These are phyloP conservation scores for Anthoscopus minutus DNA, from an alignment of 2,113 vertebrate genomes.

Conservation along the genomic window DNA sequence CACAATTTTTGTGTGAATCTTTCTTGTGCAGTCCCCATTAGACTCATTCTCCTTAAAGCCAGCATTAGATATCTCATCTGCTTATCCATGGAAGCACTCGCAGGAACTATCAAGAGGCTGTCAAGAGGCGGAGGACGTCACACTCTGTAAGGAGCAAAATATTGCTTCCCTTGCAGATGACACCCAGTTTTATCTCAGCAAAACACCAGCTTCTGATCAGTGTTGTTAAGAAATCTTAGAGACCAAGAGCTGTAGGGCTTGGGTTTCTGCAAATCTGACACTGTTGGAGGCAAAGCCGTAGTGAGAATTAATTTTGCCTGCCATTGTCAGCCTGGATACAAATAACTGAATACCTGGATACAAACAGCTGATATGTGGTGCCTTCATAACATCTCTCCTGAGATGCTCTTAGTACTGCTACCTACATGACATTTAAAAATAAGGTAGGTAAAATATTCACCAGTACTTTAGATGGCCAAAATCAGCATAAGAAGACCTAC, in stretches of 20 bases:
- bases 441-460: neutral
- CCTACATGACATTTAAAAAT: neutral
- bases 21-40: neutral
- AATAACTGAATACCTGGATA: neutral
- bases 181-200: slow-evolving; percentile 59
- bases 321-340: neutral
- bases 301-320: slow-evolving; percentile 39
- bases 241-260: neutral
- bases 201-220: slow-evolving; percentile 51
- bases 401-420: neutral
- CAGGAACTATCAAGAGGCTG: slow-evolving; percentile 30
- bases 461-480: neutral
- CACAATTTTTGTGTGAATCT: neutral
- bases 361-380: neutral
- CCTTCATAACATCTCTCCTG: neutral
- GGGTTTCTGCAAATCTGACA: slow-evolving; percentile 34
- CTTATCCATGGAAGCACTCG: slow-evolving; percentile 38
- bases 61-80: neutral
- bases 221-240: slow-evolving; percentile 13
- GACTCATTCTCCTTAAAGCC: neutral
- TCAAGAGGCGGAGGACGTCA: slow-evolving; percentile 6
- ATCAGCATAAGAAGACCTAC: neutral
- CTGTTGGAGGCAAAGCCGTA: neutral
- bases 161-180: slow-evolving; percentile 57
- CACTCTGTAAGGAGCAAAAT: slow-evolving; percentile 14